Conservation (phyloP, 2,797 vertebrate genomes). For the Phaenicophaeus curvirostris region DNA sequence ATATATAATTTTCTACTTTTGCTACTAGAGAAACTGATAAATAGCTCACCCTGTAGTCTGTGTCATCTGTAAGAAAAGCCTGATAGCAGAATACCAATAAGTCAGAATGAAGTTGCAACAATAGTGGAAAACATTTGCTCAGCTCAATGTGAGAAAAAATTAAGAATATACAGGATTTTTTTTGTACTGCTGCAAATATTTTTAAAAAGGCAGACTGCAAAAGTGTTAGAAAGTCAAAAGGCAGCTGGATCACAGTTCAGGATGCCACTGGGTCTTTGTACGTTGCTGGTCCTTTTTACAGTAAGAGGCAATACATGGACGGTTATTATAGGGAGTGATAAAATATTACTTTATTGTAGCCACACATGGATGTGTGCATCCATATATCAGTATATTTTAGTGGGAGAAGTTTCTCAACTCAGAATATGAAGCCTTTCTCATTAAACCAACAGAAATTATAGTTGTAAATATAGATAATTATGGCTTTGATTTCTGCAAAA, state of each 20-base stretch:
- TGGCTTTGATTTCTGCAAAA: not conserved
- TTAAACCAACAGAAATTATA: not conserved
- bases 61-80: not conserved
- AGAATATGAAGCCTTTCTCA: not conserved
- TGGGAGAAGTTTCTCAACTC: not conserved
- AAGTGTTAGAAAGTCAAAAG: not conserved
- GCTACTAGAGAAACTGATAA: not conserved
- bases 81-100: not conserved
- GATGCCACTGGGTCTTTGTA: not conserved
- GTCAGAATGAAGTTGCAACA: not conserved
- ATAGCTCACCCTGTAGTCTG: not conserved
- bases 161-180: not conserved
- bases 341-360: not conserved
- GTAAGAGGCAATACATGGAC: accelerated
- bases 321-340: not conserved
- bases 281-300: not conserved
- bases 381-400: not conserved
- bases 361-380: not conserved
- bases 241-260: not conserved
- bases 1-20: not conserved
- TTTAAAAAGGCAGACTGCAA: not conserved
- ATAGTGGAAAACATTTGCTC: not conserved
- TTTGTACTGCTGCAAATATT: not conserved
- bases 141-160: not conserved
- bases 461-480: not conserved